Base-by-base conservation (phyloP, 2,888 invertebrate species). In the Ellobium chinense region DNA sequence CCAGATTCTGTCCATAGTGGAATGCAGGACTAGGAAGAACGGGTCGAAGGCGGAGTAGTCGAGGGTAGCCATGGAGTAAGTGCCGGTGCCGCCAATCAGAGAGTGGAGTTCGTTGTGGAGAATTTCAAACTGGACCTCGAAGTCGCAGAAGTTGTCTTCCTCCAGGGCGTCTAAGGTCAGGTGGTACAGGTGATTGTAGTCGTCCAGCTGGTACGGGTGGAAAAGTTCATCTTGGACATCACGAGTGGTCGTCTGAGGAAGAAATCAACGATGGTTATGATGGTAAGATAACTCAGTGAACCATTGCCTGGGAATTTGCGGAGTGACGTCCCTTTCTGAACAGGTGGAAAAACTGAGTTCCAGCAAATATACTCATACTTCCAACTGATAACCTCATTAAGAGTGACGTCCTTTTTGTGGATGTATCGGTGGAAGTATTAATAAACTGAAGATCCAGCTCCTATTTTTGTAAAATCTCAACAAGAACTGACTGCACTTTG, bases 101-200 rank as follows among this genome's bases (percentile, higher is more conserved):
- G 82, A 83, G 72, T 85, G 84, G 74, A 85, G 78, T 37, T 70
- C 70, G 74, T 85, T 85, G 70, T 85, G 85, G 14, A 82, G 80
- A 46, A 85, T 80, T 65, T 85, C 85, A 39, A 37, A 78, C 74
- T 82, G 82, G 24, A 85, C 79, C 69, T 83, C 83, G 56, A 85
- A 85, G 76, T 83, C 82, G 58, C 85, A 85, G 78, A 81, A 85
- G 63, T 84, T 39, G 46, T 83, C 83, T 60, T 85, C 83, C 63
- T 84, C 84, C n/a, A 83, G 69, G n/a, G 83, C 82, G 31, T 65
- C 65, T 56, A 84, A 65, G 0, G 80, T 65, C 60, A 80, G 75
- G 60, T 78, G 74, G 66, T 76, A 79, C 18, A 81, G 73, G 0
- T 76, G 78, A 54, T 81, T 76, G 29, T 60, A 46, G 34, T 60